Percentiles rank a stretch among this genome's conserved stretches.
phyloP scores from a whole-genome alignment of 2,113 vertebrate species.

The Shinisaurus crocodilurus region DNA sequence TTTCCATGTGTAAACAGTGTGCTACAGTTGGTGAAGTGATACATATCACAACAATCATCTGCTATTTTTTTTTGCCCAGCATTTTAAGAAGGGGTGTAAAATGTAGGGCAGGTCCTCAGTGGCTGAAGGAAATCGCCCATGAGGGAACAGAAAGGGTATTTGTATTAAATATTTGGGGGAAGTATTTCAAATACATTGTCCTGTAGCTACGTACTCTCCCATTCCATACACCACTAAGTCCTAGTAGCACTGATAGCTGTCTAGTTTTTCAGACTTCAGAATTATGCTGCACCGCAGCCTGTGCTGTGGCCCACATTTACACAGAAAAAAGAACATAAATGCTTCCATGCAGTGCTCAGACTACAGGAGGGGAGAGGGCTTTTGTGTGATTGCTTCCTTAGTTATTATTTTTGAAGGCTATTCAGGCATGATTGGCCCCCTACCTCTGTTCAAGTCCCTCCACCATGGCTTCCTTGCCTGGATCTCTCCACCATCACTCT shows the following conservation, averaged over 20 bases:
- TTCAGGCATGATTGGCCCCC: background rate
- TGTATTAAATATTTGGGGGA: background rate
- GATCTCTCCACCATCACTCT: background rate
- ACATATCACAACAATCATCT: too few relatives aligned
- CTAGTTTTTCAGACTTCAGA: background rate
- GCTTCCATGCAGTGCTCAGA: background rate
- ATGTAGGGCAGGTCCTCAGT: accelerated
- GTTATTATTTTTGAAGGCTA: background rate
- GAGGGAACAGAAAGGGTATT: background rate
- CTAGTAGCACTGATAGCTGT: background rate
- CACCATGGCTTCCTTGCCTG: background rate
- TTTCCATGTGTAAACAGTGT: too few relatives aligned
- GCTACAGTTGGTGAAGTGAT: too few relatives aligned
- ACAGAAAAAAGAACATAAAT: conserved; percentile 11
- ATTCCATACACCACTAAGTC: background rate
- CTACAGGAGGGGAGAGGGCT: background rate
- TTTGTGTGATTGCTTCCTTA: background rate
- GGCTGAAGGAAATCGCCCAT: background rate
- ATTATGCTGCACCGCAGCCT: background rate
- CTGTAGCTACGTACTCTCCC: conserved; percentile 11
- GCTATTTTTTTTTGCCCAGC: background rate
- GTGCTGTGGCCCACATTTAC: background rate
- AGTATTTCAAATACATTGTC: background rate
- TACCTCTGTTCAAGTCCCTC: background rate
- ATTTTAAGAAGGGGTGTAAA: background rate